Base-by-base conservation (phyloP, 2,797 vertebrate species). In the Sphenodon punctatus region DNA sequence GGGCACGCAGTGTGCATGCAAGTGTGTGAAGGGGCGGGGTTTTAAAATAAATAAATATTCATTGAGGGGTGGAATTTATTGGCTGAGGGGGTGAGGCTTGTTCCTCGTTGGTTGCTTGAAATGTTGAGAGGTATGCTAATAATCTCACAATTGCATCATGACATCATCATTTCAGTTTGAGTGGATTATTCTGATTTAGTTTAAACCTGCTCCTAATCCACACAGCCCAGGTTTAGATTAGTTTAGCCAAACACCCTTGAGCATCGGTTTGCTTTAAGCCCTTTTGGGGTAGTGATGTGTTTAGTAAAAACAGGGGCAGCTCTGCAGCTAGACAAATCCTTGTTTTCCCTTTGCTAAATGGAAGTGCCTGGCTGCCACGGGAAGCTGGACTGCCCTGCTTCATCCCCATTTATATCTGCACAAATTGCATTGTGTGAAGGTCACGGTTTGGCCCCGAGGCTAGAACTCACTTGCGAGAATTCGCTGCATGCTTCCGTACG, bases 401-500 rank as follows among this genome's bases (percentile, higher is more conserved):
- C 36, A 23, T 32, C 14, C 14, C 32, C 4, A 4, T 58, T 58
- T 36, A 30, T 22, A 23, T 23, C 34, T 1, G 6, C 23, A 11
- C 55, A 23, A 23, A 32, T 4, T 36, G 32, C 32, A 34, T 20
- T 23, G 19, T 36, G 32, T 23, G 55, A 58, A 58, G 32, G 30
- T 34, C 32, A 58, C 11, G 7, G 2, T 23, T 14, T 58, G 58
- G 3, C 32, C 34, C 14, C 7, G 55, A 58, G 55, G 55, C 34
- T 69, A 80, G 64, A 11, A 17, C 41, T 11, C 5, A 23, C 59
- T 75, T 63, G 5, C 10, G 77, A 75, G 53, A 22, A 1, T 39
- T 34, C 75, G 77, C 84, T 90, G 89, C 90, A 42, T 23, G 51
- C 61, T 87, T 84, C 51, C 9, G 2, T 1, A 15, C 55, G 67